Evolutionary conservation across 2,113 vertebrate species (phyloP), one percentile per base, ranked within the genome.

Genomic region (Eleginops maclovinus): DNA sequence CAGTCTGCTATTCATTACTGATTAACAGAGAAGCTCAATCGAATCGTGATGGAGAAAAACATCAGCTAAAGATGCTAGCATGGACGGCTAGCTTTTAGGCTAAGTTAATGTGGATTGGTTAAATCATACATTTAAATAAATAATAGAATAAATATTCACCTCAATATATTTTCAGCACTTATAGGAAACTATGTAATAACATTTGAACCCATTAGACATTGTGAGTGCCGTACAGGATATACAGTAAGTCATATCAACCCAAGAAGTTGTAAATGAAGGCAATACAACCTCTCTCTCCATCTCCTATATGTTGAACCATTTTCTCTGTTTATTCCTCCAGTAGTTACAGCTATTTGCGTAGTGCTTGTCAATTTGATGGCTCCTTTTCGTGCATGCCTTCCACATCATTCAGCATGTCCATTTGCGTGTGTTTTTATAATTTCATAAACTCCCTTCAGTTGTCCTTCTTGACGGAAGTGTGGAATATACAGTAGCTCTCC

Each of bases 401-500:
- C 85, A 68, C 87, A 82, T 62, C 47, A 81, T 50, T 79, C 47
- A 47, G 36, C 59, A 24, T 62, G 69, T 82, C 82, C 84, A 72
- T 87, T 72, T 87, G 81, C 55, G 8, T 66, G 54, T 67, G 55
- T 72, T 67, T 79, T 59, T 74, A 55, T 76, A 79, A 87, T 88
- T 73, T 61, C 54, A 47, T 61, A 16, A 72, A 64, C 21, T 49
- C 24, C 41, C 36, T 31, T 79, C 61, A 50, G 54, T 63, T 73
- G 24, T 79, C 76, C 46, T 9, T 67, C n/a, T 72, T 73, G 61
- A 75, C 43, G 60, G 73, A 77, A 58, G 51, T 14, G 17, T 60
- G 72, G 82, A 85, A 85, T 85, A 75, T 72, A 77, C n/a, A n/a
- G n/a, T n/a, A 72, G 68, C n/a, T 66, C 77, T 84, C 75, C 31